These are phyloP conservation scores for Enteromius anoplus DNA, from an alignment of 2,797 vertebrate genomes.

Conservation along the genomic window DNA sequence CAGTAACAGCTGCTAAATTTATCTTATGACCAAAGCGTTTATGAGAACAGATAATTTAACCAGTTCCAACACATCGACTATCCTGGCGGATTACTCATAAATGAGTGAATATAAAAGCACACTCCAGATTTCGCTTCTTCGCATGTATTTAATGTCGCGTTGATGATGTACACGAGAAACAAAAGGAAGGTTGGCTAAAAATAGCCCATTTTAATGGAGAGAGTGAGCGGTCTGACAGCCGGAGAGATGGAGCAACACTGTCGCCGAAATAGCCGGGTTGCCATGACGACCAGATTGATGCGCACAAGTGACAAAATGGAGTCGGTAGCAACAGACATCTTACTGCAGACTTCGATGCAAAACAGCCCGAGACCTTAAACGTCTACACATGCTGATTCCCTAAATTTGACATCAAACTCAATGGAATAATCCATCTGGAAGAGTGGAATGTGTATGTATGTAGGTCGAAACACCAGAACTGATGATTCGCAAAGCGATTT, in stretches of 20 bases:
- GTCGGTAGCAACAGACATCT: slow-evolving; percentile 64
- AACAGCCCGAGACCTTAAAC: neutral
- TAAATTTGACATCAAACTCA: neutral
- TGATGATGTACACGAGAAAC: slow-evolving; percentile 61
- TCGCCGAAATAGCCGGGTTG: slow-evolving; percentile 65
- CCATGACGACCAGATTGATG: slow-evolving; percentile 64
- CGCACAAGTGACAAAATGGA: slow-evolving; percentile 66
- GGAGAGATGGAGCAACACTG: slow-evolving; percentile 51
- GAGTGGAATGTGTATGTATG: neutral
- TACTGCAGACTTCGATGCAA: slow-evolving; percentile 44
- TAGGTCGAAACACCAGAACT: slow-evolving; percentile 2
- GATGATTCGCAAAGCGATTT: slow-evolving; percentile 5
- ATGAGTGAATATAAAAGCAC: slow-evolving; percentile 7
- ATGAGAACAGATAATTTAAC: slow-evolving; percentile 14
- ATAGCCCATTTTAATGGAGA: slow-evolving; percentile 60
- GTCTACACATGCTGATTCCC: neutral
- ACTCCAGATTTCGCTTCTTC: slow-evolving; percentile 2
- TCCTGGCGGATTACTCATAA: slow-evolving; percentile 22
- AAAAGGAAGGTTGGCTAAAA: slow-evolving; percentile 63
- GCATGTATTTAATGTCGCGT: slow-evolving; percentile 50
- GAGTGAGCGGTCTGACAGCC: slow-evolving; percentile 53
- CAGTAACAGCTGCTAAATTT: neutral
- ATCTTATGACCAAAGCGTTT: neutral
- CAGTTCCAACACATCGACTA: slow-evolving; percentile 5
- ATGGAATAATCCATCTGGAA: neutral